These are phyloP conservation scores for Florisuga fusca DNA, from an alignment of 2,797 vertebrate genomes.

Conservation along the genomic window DNA sequence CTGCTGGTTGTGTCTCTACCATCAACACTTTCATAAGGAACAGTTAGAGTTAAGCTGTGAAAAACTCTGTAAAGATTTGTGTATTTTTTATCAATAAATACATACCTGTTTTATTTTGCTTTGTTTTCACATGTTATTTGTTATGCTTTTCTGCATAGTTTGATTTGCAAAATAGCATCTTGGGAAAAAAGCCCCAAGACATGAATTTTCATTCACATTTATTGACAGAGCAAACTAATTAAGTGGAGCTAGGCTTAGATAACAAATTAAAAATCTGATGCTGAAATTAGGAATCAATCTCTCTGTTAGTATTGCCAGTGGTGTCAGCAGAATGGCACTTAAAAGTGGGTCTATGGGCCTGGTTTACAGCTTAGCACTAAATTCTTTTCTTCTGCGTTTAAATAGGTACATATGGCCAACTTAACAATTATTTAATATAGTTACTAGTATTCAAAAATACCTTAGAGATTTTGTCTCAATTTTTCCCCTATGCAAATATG, in stretches of 20 bases:
- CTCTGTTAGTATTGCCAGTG: neutral
- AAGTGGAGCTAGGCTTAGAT: neutral
- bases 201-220: neutral
- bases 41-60: neutral
- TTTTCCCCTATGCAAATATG: neutral
- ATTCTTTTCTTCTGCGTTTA: neutral
- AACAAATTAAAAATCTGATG: conserved; percentile 3
- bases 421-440: neutral
- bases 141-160: neutral
- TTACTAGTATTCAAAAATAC: neutral
- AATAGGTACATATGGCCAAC: neutral
- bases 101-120: neutral
- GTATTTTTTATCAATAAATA: neutral
- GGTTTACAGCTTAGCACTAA: neutral
- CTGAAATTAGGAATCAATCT: conserved; percentile 25
- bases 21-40: neutral
- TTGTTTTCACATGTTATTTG: neutral
- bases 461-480: neutral
- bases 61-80: neutral
- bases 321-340: neutral
- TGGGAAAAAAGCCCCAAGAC: neutral
- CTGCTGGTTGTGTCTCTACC: neutral
- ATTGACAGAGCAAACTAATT: conserved; percentile 24
- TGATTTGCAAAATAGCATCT: neutral
- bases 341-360: neutral